Base-by-base conservation (phyloP, 2,888 invertebrate species). In the Drosophila hamatofila region DNA sequence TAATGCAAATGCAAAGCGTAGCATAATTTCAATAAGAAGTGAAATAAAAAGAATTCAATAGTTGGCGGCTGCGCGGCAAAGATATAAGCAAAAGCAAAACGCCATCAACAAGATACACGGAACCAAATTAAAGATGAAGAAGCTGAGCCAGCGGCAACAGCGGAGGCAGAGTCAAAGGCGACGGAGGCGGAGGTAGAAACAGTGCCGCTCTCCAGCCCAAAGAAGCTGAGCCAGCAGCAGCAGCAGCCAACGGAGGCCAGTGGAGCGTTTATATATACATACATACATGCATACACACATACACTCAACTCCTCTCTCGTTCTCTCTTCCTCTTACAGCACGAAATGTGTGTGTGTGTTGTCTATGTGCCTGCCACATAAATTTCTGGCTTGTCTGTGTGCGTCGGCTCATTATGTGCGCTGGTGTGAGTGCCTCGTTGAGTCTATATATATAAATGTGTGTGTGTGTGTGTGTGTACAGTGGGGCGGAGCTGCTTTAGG, bases 401-500 rank as follows among this genome's bases (percentile, higher is more conserved):
- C 59, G 69, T 55, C 66, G 73, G 71, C 88, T 84, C 88, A 88
- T 84, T 88, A 78, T 80, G 75, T 80, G 67, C 39, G 54, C 48
- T 56, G 27, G 65, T 75, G 62, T 80, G 48, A 25, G 73, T 78
- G 51, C 62, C 30, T 54, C 57, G 52, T 58, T 58, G 64, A 42
- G 30, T 30, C 16, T 33, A 23, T 35, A 49, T 64, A 55, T 49
- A 58, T 58, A 60, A 42, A 51, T 74, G 58, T 78, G 67, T 51
- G n/a, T 71, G 59, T 59, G 61, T 76, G 75, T 72, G 49, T 70
- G 56, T 81, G 83, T 86, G 78, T 77, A 68, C 63, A 71, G 57
- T 89, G 91, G 92, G 91, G 91, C 91, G 91, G 91, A 91, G 91
- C 90, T 91, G 91, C 89, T 89, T 86, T 81, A 85, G 90, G 91